Conservation (phyloP, 2,888 invertebrate genomes). For the Hyppa rectilinea region DNA sequence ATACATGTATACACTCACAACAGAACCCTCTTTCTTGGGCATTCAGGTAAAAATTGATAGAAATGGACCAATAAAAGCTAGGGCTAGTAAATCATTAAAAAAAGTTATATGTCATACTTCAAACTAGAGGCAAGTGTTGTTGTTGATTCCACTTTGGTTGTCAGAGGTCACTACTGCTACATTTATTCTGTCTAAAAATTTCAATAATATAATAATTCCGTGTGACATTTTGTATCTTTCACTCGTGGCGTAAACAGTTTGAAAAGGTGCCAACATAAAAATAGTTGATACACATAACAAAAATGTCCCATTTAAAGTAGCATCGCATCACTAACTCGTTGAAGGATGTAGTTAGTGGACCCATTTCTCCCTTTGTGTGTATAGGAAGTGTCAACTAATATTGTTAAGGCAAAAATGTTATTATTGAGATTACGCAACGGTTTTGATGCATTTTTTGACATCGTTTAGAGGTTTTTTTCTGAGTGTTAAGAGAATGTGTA, state of each 20-base stretch:
- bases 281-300: conserved; percentile 38
- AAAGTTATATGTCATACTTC: not conserved
- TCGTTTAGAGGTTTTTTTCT: too few relatives aligned
- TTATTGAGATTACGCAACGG: too few relatives aligned
- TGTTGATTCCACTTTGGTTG: not conserved
- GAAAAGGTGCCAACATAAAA: conserved; percentile 54
- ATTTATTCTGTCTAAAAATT: not conserved
- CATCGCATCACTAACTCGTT: not conserved
- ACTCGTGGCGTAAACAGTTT: conserved; percentile 41
- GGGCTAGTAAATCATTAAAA: not conserved
- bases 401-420: not conserved
- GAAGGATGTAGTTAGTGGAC: conserved; percentile 1
- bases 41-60: too few relatives aligned
- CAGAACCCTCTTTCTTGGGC: too few relatives aligned
- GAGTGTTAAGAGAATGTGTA: too few relatives aligned
- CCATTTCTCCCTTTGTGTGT: conserved; percentile 6
- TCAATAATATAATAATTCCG: conserved; percentile 18
- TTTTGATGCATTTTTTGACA: too few relatives aligned
- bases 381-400: not conserved
- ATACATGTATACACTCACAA: too few relatives aligned
- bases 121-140: not conserved
- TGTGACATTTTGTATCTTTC: conserved; percentile 23
- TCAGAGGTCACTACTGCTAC: too few relatives aligned
- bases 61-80: not conserved
- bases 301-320: conserved; percentile 39